Evolutionary conservation across 2,797 vertebrate genomes (phyloP), one percentile per base, ranked within the genome.

Genomic region (Eurystomus glaucurus): DNA sequence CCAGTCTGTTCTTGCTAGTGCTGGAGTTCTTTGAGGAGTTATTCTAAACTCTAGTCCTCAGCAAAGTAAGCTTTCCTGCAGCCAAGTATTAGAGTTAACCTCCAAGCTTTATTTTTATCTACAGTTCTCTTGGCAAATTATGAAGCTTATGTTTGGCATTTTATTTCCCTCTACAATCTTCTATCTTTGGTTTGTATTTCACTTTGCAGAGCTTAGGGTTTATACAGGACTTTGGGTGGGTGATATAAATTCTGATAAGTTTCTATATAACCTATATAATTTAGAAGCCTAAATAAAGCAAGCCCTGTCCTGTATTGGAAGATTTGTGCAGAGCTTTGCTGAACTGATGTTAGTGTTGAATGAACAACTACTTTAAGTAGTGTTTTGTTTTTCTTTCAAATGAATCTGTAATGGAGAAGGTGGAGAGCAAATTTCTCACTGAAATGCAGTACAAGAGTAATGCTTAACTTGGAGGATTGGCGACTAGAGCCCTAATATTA

Each of bases 41-140:
- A 82, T 72, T 96, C 92, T 95, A 74, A 95, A 90, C 72, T 84
- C 91, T 41, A 85, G 70, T 90, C 80, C 51, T 94, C 66, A 74
- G 85, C 79, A 94, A 94, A 93, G 76, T 85, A 96, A 94, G 79
- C 91, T 94, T 94, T 96, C 48, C 39, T 79, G 71, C 58, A 88
- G 94, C 93, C 96, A 96, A 97, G 43, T 58, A 71, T 77, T 85
- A 92, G 87, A 94, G 46, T 85, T 90, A 92, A 93, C 70, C 70
- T 92, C 66, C 28, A 70, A 92, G 90, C 62, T 96, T 97, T 95
- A 96, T 96, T 97, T 97, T 97, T 96, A 96, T 96, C 96, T 92
- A 64, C 90, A 82, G 69, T 89, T 97, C 95, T 93, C 85, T 93
- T 96, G 94, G 96, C 93, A 95, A 94, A 90, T 74, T 86, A 17